Base-by-base conservation (phyloP, 2,113 vertebrate genomes). In the Neolamprologus tretocephalus region DNA sequence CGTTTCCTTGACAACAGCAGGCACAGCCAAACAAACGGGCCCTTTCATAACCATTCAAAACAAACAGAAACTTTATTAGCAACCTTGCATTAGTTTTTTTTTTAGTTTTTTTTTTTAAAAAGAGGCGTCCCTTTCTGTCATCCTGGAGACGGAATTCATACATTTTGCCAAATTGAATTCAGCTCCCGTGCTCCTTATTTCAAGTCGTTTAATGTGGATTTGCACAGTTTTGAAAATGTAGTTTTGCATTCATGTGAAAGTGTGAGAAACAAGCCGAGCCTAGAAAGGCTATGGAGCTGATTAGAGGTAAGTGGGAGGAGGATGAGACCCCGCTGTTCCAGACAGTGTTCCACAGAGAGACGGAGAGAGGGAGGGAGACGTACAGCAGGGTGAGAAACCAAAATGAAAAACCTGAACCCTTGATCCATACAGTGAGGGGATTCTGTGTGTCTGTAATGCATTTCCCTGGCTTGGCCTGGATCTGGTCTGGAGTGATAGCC, bases 1-100 rank as follows among this genome's bases (percentile, higher is more conserved):
- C 33, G 93, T 94, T 89, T 93, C 93, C 94, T 42, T 91, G 93
- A 90, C 94, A 90, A 96, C 94, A 89, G 89, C 31, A 54, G 84
- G 83, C 93, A 92, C 85, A 84, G 93, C 82, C 87, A 94, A 95
- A 95, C 94, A 96, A 95, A 93, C 26, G 45, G 37, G 57, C 58
- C 92, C 95, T 96, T 96, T 96, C 94, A 95, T 94, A 94, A 95
- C 89, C 89, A 91, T 83, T 85, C 89, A 85, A 92, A 87, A 91
- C 93, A 92, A 94, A 91, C 88, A 93, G 49, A 88, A 87, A 92
- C 78, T 42, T 83, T 89, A 90, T 90, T 83, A 86, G 85, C 82
- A 88, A 68, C 57, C 79, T 81, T 71, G 31, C 71, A 66, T 28
- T 58, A 3, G 54, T 13, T 35, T 66, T 63, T 58, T 19, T n/a